Evolutionary conservation across 2,888 invertebrate species (phyloP).

Genomic region (Therioaphis trifolii): DNA sequence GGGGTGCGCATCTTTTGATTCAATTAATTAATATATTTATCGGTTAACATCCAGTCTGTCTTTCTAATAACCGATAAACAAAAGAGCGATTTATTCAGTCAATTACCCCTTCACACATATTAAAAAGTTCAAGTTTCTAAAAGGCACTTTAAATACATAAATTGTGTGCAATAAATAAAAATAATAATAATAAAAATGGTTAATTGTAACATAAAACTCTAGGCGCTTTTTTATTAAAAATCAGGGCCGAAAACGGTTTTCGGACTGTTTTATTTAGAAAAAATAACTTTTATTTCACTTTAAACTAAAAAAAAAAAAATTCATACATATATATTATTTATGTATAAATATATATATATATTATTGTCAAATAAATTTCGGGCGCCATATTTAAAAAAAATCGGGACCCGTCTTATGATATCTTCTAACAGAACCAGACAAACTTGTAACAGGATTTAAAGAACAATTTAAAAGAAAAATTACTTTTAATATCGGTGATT

Average conservation of each 20-base stretch:
- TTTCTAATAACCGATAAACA: slow-evolving; percentile 47
- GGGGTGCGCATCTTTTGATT: slow-evolving; percentile 56
- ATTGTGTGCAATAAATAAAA: slow-evolving; percentile 42
- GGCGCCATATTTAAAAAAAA: slow-evolving; percentile 63
- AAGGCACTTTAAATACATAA: slow-evolving; percentile 48
- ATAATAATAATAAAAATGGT: slow-evolving; percentile 26
- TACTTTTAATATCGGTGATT: neutral
- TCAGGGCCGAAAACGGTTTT: slow-evolving; percentile 62
- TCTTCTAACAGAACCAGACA: slow-evolving; percentile 48
- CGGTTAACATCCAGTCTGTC: neutral
- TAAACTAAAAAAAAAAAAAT: slow-evolving; percentile 49
- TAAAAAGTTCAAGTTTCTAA: slow-evolving; percentile 44
- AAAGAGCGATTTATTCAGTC: slow-evolving; percentile 57
- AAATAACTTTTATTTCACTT: slow-evolving; percentile 47
- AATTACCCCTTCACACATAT: slow-evolving; percentile 26
- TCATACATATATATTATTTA: slow-evolving; percentile 3
- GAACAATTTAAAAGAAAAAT: neutral
- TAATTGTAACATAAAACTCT: slow-evolving; percentile 48
- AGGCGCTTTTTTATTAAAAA: slow-evolving; percentile 63
- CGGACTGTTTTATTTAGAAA: slow-evolving; percentile 55
- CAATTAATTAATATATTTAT: slow-evolving; percentile 40
- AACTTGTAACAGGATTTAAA: slow-evolving; percentile 38
- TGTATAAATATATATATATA: slow-evolving; percentile 2
- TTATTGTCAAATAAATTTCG: slow-evolving; percentile 42
- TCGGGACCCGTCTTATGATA: slow-evolving; percentile 57